phyloP scores from a whole-genome alignment of 1,140 invertebrate genomes.

The Coenobita brevimanus region DNA sequence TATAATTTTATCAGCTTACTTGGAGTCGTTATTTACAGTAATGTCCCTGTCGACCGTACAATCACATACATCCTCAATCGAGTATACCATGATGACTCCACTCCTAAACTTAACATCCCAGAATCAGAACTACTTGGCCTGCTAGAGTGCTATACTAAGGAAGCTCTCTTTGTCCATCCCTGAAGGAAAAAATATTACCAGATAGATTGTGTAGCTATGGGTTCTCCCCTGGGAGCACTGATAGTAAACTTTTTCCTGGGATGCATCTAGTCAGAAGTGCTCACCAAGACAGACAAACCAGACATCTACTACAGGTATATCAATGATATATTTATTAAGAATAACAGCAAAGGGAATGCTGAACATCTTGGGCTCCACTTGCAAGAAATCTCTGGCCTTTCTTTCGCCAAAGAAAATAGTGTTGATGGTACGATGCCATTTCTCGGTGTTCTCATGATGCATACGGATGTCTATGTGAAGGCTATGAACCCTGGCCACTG shows the following conservation, averaged over 20 bases:
- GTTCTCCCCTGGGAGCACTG: too few species aligned
- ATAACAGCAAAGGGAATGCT: background rate
- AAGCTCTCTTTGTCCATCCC: background rate
- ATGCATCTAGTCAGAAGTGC: too few species aligned
- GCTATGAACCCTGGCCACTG: too few species aligned
- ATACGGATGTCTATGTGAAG: background rate
- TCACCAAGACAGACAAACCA: too few species aligned
- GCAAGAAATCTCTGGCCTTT: background rate
- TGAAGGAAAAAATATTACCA: background rate
- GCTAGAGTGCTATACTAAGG: background rate
- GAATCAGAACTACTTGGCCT: background rate
- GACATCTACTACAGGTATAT: too few species aligned
- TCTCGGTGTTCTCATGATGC: background rate
- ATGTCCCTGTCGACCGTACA: background rate
- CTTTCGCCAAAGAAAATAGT: too few species aligned
- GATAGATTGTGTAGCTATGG: too few species aligned
- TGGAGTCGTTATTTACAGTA: background rate
- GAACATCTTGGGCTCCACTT: background rate
- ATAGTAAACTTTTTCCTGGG: background rate
- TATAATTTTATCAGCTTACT: background rate
- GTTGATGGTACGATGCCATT: background rate
- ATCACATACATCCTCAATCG: background rate
- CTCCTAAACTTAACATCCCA: background rate
- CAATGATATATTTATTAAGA: background rate
- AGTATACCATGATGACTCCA: background rate